These are phyloP conservation scores for Pachypanchax playfairii DNA, from an alignment of 2,113 vertebrate genomes.

Conservation along the genomic window DNA sequence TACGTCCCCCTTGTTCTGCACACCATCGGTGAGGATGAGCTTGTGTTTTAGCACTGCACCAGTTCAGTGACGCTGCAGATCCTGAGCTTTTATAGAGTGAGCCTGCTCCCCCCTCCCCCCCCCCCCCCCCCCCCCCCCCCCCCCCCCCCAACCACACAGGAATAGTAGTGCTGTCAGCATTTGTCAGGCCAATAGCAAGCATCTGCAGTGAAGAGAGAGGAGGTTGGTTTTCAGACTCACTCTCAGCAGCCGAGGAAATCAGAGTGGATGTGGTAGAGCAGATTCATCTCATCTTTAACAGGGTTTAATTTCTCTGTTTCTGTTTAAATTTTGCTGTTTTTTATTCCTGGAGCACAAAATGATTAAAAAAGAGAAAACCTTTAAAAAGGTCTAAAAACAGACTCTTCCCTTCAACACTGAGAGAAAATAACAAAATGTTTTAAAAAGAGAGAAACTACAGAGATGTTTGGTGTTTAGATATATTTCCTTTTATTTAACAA, in stretches of 20 bases:
- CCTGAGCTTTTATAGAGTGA: constrained; percentile 74
- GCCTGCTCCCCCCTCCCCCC: constrained; percentile 35
- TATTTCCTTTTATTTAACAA: too few relatives aligned
- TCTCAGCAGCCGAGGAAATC: constrained; percentile 19
- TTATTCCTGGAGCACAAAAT: too few relatives aligned
- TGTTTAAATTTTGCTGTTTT: not conserved
- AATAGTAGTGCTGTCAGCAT: constrained; percentile 67
- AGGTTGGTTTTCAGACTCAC: constrained; percentile 62
- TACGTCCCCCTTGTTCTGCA: constrained; percentile 86
- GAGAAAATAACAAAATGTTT: too few relatives aligned
- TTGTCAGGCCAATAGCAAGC: constrained; percentile 73
- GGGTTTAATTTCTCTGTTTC: not conserved
- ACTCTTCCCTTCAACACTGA: too few relatives aligned
- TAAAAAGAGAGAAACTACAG: too few relatives aligned
- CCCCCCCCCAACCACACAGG: constrained; percentile 36
- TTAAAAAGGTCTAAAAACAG: too few relatives aligned
- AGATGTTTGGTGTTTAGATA: too few relatives aligned
- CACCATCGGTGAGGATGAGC: constrained; percentile 80
- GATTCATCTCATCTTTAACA: constrained; percentile 10
- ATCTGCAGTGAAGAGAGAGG: constrained; percentile 70
- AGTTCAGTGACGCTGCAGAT: constrained; percentile 83
- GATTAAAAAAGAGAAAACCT: too few relatives aligned
- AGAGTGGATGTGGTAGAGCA: constrained; percentile 38
- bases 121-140: constrained; percentile 36
- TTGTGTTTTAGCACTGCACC: constrained; percentile 81